Evolutionary conservation across 1,140 invertebrate species (phyloP).

Genomic region (Paralvinella palmiformis): DNA sequence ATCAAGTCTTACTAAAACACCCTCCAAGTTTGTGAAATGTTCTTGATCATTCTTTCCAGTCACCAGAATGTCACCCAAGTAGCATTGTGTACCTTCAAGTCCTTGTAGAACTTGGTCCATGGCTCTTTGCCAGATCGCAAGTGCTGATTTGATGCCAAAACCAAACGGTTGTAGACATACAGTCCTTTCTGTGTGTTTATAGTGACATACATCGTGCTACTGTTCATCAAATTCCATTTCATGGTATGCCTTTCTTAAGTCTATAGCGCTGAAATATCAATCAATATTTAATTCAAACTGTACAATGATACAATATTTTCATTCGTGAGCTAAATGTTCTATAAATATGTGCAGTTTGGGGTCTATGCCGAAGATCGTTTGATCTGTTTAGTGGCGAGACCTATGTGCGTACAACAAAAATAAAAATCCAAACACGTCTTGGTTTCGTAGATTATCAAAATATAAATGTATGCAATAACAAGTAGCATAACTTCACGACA

Average conservation of each 20-base stretch:
- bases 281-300: too few species aligned
- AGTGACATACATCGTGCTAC: slow-evolving; percentile 23
- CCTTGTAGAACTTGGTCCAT: slow-evolving; percentile 46
- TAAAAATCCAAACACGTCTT: too few species aligned
- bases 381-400: too few species aligned
- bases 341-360: too few species aligned
- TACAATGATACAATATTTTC: too few species aligned
- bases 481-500: too few species aligned
- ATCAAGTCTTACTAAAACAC: neutral
- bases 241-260: slow-evolving; percentile 27
- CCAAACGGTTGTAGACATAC: slow-evolving; percentile 49
- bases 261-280: slow-evolving; percentile 32
- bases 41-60: slow-evolving; percentile 19
- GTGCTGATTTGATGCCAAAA: slow-evolving; percentile 53
- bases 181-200: slow-evolving; percentile 50
- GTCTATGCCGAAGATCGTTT: too few species aligned
- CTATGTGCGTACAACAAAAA: too few species aligned
- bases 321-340: too few species aligned
- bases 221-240: slow-evolving; percentile 21
- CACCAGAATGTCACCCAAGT: slow-evolving; percentile 21
- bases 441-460: too few species aligned
- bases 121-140: slow-evolving; percentile 52
- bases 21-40: slow-evolving; percentile 10
- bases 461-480: too few species aligned
- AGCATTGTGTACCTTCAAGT: slow-evolving; percentile 30